These are phyloP conservation scores for Chamaea fasciata DNA, from an alignment of 2,113 vertebrate species.

Conservation along the genomic window DNA sequence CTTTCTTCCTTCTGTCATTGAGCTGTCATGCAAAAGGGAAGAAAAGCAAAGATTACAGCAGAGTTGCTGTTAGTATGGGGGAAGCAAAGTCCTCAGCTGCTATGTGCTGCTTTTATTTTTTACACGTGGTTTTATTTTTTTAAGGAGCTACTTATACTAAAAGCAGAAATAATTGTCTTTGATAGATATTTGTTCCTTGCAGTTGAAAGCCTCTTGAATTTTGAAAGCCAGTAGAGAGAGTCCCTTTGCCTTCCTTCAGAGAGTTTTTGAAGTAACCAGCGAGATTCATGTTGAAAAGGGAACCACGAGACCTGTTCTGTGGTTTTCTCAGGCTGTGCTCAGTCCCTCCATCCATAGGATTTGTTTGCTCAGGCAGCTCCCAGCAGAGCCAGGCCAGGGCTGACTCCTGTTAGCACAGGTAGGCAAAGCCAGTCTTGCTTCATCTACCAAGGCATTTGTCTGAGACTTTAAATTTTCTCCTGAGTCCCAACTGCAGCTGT, in stretches of 20 bases:
- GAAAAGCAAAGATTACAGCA: neutral
- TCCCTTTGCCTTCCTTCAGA: neutral
- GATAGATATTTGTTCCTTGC: neutral
- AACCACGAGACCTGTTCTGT: neutral
- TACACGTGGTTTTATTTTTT: neutral
- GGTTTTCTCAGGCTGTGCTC: neutral
- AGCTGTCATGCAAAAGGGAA: neutral
- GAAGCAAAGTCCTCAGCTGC: neutral
- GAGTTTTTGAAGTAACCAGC: neutral
- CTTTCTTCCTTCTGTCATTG: neutral
- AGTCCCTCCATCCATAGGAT: neutral
- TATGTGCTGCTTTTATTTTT: neutral
- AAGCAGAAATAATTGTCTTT: slow-evolving; percentile 16
- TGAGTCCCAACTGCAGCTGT: neutral
- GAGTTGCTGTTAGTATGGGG: neutral
- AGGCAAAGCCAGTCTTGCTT: neutral
- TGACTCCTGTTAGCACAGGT: fast-evolving
- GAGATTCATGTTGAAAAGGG: neutral
- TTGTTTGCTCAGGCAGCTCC: neutral
- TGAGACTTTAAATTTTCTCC: neutral
- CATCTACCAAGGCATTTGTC: neutral
- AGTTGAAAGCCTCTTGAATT: slow-evolving; percentile 10
- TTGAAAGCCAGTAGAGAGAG: neutral
- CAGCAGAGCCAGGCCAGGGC: neutral
- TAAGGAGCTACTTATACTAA: neutral